Base-by-base conservation (phyloP, 2,888 invertebrate genomes). In the Papilio elwesi region DNA sequence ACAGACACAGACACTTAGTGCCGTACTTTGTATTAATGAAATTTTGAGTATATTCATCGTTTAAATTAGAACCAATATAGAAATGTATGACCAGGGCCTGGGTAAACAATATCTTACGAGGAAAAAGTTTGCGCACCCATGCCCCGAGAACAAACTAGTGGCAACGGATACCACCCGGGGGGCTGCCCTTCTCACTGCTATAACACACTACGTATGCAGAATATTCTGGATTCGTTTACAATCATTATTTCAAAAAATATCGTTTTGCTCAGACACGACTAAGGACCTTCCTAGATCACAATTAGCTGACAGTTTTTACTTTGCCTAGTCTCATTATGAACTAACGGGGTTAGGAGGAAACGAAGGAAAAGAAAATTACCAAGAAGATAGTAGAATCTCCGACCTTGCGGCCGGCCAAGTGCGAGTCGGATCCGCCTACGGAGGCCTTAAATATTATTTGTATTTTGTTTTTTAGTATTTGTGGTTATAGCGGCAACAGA, bases 21-120 rank as follows among this genome's bases (percentile, higher is more conserved):
- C 26, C 4, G 6, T 5, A 43, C 76, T 78, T 85, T 85, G 2
- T 26, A 26, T 81, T 83, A 85, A 87, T 84, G 81, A 82, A 82
- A 84, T 86, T 62, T 85, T 85, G 82, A 79, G 83, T 85, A 51
- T 5, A 85, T 87, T 87, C 83, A 84, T 82, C 82, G 80, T 80
- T 82, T 81, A 85, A 57, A 83, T 86, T 81, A 80, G 78, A 78
- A 74, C 74, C 78, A 79, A 80, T 79, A 82, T 85, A 83, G 83
- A 85, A 86, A 83, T 87, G 80, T 85, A 85, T 81, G 82, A 83
- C 81, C 81, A 80, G 77, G 77, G 77, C 78, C 77, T 80, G 78
- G 76, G 82, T 80, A 84, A 85, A 85, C 83, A 83, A 80, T 79
- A 84, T 85, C 85, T 82, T 84, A 82, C 79, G 82, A 80, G 80